Base-by-base conservation (phyloP, 2,797 vertebrate genomes). In the Phrynocephalus forsythii region DNA sequence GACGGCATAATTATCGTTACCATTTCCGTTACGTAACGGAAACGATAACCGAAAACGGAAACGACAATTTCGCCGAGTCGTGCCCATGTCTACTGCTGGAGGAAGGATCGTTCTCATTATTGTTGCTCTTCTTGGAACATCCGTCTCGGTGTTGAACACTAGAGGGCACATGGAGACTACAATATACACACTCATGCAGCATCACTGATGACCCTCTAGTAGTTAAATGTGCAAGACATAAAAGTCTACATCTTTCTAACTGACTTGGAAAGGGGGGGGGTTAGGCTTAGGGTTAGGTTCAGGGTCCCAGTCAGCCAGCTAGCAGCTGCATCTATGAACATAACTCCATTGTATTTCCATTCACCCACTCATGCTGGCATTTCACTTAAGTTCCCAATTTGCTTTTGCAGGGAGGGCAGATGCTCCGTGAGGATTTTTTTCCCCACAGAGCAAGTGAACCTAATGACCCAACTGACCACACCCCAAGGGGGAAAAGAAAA, bases 81-180 rank as follows among this genome's bases (percentile, higher is more conserved):
- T n/a, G n/a, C n/a, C n/a, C n/a, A n/a, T n/a, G n/a, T n/a, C n/a
- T 28, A 4, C 69, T 6, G 5, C 30, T 48, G 48, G 30, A 6
- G 24, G 20, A 78, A 24, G 15, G 20, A 28, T 33, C 11, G 33
- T 84, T 75, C 48, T 56, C 30, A 18, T 56, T 6, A 18, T 56
- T 6, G 5, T 26, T 67, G 16, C n/a, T 22, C 52, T 84, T 63
- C 10, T 44, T 44, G 38, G 30, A 3, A 52, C 4, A 82, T 73
- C 68, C 1, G 48, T 68, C 56, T 0, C 48, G 6, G 56, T 18
- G 87, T 38, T 15, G 76, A 69, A 68, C 93, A 88, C 91, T 94
- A 95, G 95, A 91, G 93, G 94, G 93, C 94, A 92, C 93, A 94
- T 86, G 85, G 85, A 91, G 91, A 87, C 90, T 91, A 68, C 20